Base-by-base conservation (phyloP, 1,140 invertebrate genomes). In the Maconellicoccus hirsutus region DNA sequence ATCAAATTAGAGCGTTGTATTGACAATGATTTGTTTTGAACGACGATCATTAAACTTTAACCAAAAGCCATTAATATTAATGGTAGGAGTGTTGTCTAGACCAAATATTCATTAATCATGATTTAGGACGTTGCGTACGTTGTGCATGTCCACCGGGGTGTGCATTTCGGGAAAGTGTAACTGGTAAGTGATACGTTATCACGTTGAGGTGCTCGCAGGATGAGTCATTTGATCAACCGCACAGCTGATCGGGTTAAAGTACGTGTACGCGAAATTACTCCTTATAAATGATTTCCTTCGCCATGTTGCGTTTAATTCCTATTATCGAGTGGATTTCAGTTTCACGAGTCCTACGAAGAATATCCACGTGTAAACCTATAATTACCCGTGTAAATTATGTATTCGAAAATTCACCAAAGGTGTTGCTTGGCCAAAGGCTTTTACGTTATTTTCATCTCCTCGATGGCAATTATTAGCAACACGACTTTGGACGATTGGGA, bases 1-100 rank as follows among this genome's bases (percentile, higher is more conserved):
- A 52, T 52, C 42, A 52, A 52, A 52, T 52, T 52, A 52, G 42
- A 52, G 42, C 42, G 42, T 8, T 19, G 42, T 52, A 52, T 52
- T 52, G 42, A 52, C 42, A 52, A 52, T 52, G 42, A 52, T 52
- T 52, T 52, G 42, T 52, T 52, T 52, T 52, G 42, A 52, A 52
- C 42, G 16, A 52, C 42, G 42, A 52, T 52, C 42, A 52, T 52
- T 52, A 52, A 52, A 52, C 42, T 52, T 52, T 52, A 52, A 52
- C 42, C 42, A 52, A 52, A 52, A 52, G 42, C 42, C 42, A 52
- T 52, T 52, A 52, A 52, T 52, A 52, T 52, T 52, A 52, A 52
- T 52, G 42, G 42, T 52, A 52, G 42, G 42, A 52, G 42, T 52
- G 42, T 52, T 52, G 42, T 52, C 42, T 52, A 52, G 42, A 52